Base-by-base conservation (phyloP, 2,888 invertebrate genomes). In the Coleophora flavipennella region DNA sequence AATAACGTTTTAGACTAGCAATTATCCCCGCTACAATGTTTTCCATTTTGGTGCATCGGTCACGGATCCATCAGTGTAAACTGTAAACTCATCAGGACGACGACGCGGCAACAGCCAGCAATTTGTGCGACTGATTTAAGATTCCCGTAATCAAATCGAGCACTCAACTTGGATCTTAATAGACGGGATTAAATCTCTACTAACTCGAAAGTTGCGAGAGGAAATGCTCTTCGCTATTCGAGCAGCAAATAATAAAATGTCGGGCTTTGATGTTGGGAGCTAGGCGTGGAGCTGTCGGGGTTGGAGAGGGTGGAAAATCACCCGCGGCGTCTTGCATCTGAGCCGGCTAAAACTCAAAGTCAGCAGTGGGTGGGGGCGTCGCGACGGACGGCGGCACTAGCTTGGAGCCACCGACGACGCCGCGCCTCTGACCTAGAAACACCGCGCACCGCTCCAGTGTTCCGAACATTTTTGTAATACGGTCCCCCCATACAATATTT, bases 211-310 rank as follows among this genome's bases (percentile, higher is more conserved):
- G 54, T 26, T 11, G 50, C n/a, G 49, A 51, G 55, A 42, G 46
- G 36, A 42, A 55, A 55, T 53, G 55, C 58, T 59, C 64, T 66
- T 59, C 55, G 59, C 56, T 53, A 50, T 58, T 65, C 51, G 52
- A 53, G 50, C 55, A 48, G 55, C 70, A 73, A 74, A 77, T 69
- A 74, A 77, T 69, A 71, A 71, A 75, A 70, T 62, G 61, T 62
- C 69, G 65, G 66, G 69, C 77, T 80, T 80, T 81, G 77, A 79
- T 75, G 78, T 79, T 59, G 58, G 55, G 48, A 50, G 56, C 49
- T 45, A 53, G 55, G 50, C 53, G 41, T 46, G 41, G 45, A 8
- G 52, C 48, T 54, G 61, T 44, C 48, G 48, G 53, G 48, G 53
- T 52, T 35, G 45, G 46, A 53, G 70, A 60, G 74, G 77, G 72